Evolutionary conservation across 2,797 vertebrate species (phyloP).

Genomic region (Lithobates pipiens): DNA sequence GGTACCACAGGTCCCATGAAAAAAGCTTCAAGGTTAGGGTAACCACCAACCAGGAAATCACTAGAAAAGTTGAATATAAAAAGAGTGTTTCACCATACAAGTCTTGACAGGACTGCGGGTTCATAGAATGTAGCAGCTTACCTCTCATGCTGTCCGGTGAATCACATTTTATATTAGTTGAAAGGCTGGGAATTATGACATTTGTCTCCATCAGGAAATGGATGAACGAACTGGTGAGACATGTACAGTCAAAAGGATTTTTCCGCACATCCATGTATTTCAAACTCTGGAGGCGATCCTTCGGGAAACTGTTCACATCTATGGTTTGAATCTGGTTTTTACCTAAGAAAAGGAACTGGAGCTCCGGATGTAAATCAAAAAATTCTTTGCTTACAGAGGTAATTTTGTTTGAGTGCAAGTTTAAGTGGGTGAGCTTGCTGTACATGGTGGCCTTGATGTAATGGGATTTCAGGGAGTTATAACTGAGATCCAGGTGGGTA

Average conservation of each 20-base stretch:
- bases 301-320: conserved; percentile 69
- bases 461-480: conserved; percentile 71
- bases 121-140: conserved; percentile 73
- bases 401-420: conserved; percentile 81
- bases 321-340: conserved; percentile 78
- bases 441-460: conserved; percentile 64
- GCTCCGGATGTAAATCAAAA: conserved; percentile 67
- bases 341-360: conserved; percentile 72
- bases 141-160: conserved; percentile 79
- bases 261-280: conserved; percentile 75
- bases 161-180: conserved; percentile 76
- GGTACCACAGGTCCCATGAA: conserved; percentile 89
- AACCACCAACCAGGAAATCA: conserved; percentile 71
- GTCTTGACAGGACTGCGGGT: conserved; percentile 85
- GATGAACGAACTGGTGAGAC: conserved; percentile 78
- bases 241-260: conserved; percentile 84
- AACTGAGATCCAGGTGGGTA: conserved; percentile 75
- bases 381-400: conserved; percentile 74
- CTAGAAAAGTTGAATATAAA: conserved; percentile 72
- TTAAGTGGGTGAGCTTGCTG: conserved; percentile 70
- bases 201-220: conserved; percentile 78
- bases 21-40: conserved; percentile 83
- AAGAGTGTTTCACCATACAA: conserved; percentile 78
- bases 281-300: conserved; percentile 67
- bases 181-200: conserved; percentile 75